A percentile compares a stretch with the other conserved stretches of the same genome.
Conservation (phyloP, 2,888 invertebrate genomes). For the Pediacus dermestoides region DNA sequence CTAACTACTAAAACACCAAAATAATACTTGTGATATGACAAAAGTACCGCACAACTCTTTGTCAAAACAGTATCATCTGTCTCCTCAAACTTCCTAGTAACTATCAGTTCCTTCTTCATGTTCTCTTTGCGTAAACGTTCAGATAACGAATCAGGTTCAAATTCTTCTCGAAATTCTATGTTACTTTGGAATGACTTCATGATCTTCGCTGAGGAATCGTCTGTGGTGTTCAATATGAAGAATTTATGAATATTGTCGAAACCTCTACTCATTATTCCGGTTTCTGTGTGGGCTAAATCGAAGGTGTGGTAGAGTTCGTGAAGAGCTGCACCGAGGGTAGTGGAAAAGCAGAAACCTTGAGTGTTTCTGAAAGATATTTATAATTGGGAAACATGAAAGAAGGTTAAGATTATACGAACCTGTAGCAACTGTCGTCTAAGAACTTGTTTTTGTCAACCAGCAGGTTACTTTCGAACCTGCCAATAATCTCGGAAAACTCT, state of each 20-base stretch:
- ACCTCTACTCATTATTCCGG: slow-evolving; percentile 91
- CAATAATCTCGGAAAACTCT: slow-evolving; percentile 62
- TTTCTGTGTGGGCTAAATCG: slow-evolving; percentile 85
- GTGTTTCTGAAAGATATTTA: slow-evolving; percentile 60
- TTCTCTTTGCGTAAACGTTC: slow-evolving; percentile 27
- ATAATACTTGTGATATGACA: slow-evolving; percentile 61
- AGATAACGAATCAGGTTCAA: slow-evolving; percentile 28
- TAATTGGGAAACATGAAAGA: slow-evolving; percentile 1
- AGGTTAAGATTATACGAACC: slow-evolving; percentile 44
- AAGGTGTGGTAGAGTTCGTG: slow-evolving; percentile 95
- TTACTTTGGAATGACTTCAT: slow-evolving; percentile 23
- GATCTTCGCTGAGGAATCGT: no score
- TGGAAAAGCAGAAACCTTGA: slow-evolving; percentile 82
- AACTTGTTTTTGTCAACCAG: slow-evolving; percentile 68
- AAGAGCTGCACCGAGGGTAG: slow-evolving; percentile 84
- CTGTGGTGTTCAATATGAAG: no score
- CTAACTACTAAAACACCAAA: not conserved
- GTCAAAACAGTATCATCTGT: slow-evolving; percentile 60
- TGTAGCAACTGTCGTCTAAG: slow-evolving; percentile 90
- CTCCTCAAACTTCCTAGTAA: slow-evolving; percentile 32
- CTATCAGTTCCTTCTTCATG: slow-evolving; percentile 31
- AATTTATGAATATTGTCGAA: slow-evolving; percentile 80
- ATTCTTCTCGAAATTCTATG: slow-evolving; percentile 38
- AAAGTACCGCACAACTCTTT: slow-evolving; percentile 61
- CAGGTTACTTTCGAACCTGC: slow-evolving; percentile 57